These are phyloP conservation scores for Coccyzus lansbergi DNA, from an alignment of 2,797 vertebrate genomes.

Conservation along the genomic window DNA sequence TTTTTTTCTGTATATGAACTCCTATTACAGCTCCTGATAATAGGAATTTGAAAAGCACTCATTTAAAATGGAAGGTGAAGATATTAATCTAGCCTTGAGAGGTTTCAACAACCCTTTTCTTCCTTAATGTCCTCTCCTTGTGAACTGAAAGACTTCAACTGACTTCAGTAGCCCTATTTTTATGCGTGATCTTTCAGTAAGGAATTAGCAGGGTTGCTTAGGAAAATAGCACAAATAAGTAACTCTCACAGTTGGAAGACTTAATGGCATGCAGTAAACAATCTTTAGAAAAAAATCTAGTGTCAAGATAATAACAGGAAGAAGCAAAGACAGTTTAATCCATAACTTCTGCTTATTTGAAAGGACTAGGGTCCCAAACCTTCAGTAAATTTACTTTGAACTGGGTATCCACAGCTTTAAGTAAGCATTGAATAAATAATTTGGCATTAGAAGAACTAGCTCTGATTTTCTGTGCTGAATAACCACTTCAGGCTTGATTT, in stretches of 20 bases:
- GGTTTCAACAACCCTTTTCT: slow-evolving; percentile 33
- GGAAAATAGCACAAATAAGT: slow-evolving; percentile 32
- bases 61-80: slow-evolving; percentile 2
- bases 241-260: slow-evolving; percentile 26
- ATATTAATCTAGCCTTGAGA: slow-evolving; percentile 26
- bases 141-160: not conserved
- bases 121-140: slow-evolving; percentile 7
- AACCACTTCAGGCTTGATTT: slow-evolving; percentile 15
- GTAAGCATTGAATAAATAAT: not conserved
- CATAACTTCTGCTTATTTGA: not conserved
- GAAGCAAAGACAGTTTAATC: not conserved
- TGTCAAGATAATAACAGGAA: not conserved
- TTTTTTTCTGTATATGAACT: not conserved
- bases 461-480: slow-evolving; percentile 4
- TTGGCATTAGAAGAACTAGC: not conserved
- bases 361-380: not conserved
- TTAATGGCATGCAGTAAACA: not conserved
- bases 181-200: not conserved
- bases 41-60: not conserved
- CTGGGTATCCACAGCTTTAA: not conserved
- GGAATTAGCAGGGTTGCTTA: slow-evolving; percentile 18
- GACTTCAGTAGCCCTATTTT: not conserved
- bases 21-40: not conserved
- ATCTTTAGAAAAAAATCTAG: not conserved
- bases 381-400: not conserved